Conservation (phyloP, 2,888 invertebrate genomes). For the Caenorhabditis afra region DNA sequence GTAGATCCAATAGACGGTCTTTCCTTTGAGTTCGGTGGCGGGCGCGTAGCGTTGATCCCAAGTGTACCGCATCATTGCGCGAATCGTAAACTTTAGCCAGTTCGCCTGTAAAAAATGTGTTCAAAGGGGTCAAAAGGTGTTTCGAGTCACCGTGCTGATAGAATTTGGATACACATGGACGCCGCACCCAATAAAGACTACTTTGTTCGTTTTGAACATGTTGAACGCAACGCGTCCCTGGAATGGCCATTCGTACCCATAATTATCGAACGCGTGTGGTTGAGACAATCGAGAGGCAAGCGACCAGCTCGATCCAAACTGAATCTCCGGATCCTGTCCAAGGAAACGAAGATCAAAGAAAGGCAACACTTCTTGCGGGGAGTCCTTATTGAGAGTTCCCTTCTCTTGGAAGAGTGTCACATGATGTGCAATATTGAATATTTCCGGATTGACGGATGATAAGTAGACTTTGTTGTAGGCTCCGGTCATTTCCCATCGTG, state of each 20-base stretch:
- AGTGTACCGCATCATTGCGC: conserved; percentile 23
- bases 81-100: conserved; percentile 32
- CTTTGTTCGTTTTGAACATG: conserved; percentile 20
- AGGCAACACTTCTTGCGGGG: conserved; percentile 4
- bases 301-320: conserved; percentile 9
- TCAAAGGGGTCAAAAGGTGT: not conserved
- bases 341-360: conserved; percentile 29
- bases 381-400: conserved; percentile 7
- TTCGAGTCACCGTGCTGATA: not conserved
- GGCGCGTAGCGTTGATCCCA: conserved; percentile 6
- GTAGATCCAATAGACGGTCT: conserved; percentile 24
- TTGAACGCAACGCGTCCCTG: conserved; percentile 33
- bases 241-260: conserved; percentile 1
- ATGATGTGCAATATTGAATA: conserved; percentile 4
- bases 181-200: conserved; percentile 11
- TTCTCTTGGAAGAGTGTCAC: conserved; percentile 5
- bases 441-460: not conserved
- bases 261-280: not conserved
- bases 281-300: conserved; percentile 15
- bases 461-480: conserved; percentile 11
- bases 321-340: not conserved
- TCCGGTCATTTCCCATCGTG: conserved; percentile 9
- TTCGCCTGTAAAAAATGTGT: conserved; percentile 18
- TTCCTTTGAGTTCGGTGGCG: not conserved
- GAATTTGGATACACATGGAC: no score